These are phyloP conservation scores for Limnephilus auricula DNA, from an alignment of 2,888 invertebrate species.

Conservation along the genomic window DNA sequence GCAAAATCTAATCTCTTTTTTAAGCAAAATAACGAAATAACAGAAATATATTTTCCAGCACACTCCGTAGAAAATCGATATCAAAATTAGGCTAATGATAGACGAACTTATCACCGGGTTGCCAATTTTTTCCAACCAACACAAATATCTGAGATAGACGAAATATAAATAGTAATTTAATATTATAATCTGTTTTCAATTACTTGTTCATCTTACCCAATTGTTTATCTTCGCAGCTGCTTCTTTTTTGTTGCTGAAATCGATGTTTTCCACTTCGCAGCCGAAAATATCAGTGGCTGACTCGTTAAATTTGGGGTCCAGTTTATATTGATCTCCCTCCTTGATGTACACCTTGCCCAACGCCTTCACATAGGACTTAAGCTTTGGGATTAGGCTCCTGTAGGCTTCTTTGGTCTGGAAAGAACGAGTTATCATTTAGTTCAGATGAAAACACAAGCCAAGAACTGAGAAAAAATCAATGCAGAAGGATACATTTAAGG, in stretches of 20 bases:
- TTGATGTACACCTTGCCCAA: slow-evolving; percentile 86
- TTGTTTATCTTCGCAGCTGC: slow-evolving; percentile 83
- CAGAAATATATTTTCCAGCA: too few relatives aligned
- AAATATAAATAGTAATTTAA: neutral
- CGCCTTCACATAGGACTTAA: slow-evolving; percentile 74
- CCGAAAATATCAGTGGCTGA: slow-evolving; percentile 80
- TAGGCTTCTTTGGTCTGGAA: slow-evolving; percentile 59
- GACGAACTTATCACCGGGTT: too few relatives aligned
- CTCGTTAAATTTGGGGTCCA: slow-evolving; percentile 79
- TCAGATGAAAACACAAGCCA: too few relatives aligned
- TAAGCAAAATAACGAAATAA: too few relatives aligned
- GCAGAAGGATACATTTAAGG: too few relatives aligned
- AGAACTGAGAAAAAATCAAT: too few relatives aligned
- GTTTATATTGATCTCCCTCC: slow-evolving; percentile 72
- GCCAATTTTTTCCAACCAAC: too few relatives aligned
- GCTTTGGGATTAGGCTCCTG: slow-evolving; percentile 55
- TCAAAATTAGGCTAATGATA: too few relatives aligned
- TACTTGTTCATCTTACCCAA: slow-evolving; percentile 79
- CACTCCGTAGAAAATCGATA: too few relatives aligned
- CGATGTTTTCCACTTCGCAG: slow-evolving; percentile 79
- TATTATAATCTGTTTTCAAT: neutral
- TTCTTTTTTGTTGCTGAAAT: slow-evolving; percentile 77
- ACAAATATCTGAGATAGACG: neutral
- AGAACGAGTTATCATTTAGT: neutral
- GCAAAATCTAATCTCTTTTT: too few relatives aligned